phyloP scores from a whole-genome alignment of 2,888 invertebrate genomes.

The Erebia aethiops region DNA sequence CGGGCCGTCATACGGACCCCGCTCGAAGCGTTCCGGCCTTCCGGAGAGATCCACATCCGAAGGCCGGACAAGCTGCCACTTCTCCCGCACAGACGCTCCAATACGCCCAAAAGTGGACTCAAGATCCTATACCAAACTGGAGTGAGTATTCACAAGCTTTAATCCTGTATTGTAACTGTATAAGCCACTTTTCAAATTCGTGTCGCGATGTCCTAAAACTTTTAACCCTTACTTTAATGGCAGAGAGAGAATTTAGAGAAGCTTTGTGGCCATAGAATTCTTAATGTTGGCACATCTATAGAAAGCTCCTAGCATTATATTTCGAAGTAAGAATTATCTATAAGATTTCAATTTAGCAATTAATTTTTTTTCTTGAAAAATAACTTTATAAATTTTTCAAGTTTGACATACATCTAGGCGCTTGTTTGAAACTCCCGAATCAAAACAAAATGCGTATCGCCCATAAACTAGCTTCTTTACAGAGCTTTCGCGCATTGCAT shows the following conservation, averaged over 20 bases:
- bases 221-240: neutral
- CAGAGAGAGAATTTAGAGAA: too few species aligned
- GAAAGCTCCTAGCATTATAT: neutral
- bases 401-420: neutral
- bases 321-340: too few species aligned
- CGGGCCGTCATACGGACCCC: conserved; percentile 78
- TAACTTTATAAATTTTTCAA: neutral
- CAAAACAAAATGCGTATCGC: neutral
- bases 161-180: conserved; percentile 17
- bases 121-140: conserved; percentile 89
- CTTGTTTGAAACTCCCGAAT: neutral
- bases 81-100: conserved; percentile 77
- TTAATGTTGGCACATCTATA: neutral
- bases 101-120: conserved; percentile 77
- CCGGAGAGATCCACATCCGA: conserved; percentile 73
- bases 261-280: too few species aligned
- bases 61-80: conserved; percentile 75
- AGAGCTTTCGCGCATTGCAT: conserved; percentile 19
- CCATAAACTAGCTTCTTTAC: conserved; percentile 23
- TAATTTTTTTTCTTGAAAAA: neutral
- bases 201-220: neutral
- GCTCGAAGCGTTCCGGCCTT: conserved; percentile 81
- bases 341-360: neutral
- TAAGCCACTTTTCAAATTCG: neutral
- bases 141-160: conserved; percentile 78